Evolutionary conservation across 2,888 invertebrate species (phyloP).

Genomic region (Empis stercorea): DNA sequence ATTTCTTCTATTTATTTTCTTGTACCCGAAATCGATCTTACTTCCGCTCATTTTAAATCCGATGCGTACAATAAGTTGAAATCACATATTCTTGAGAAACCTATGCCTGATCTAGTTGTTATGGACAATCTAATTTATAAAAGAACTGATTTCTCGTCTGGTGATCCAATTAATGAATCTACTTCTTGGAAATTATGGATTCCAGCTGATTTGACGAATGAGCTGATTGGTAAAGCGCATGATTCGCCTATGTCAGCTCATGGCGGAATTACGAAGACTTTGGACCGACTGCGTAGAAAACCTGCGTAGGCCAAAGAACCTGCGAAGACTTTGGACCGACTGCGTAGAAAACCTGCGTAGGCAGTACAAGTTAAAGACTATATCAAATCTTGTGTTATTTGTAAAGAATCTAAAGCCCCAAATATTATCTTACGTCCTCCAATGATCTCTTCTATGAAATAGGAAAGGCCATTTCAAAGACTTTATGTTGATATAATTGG

Average conservation of each 20-base stretch:
- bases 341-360: slow-evolving; percentile 10
- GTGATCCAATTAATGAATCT: not conserved
- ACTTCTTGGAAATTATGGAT: slow-evolving; percentile 9
- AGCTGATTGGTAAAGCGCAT: too few species aligned
- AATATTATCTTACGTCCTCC: slow-evolving; percentile 9
- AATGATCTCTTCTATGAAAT: slow-evolving; percentile 5
- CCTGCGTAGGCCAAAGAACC: slow-evolving; percentile 4
- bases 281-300: slow-evolving; percentile 2
- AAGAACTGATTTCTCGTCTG: not conserved
- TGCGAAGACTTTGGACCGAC: slow-evolving; percentile 4
- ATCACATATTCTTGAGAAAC: not conserved
- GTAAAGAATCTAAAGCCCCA: slow-evolving; percentile 4
- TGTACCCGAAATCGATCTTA: slow-evolving; percentile 1
- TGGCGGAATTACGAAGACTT: too few species aligned
- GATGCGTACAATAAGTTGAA: slow-evolving; percentile 4
- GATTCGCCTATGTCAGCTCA: too few species aligned
- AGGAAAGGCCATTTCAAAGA: slow-evolving; percentile 7
- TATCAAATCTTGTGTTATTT: slow-evolving; percentile 5
- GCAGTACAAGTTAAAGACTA: slow-evolving; percentile 3
- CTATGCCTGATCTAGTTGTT: slow-evolving; percentile 5
- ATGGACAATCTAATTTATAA: slow-evolving; percentile 4
- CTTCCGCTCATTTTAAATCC: slow-evolving; percentile 1
- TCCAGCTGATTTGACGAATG: not conserved
- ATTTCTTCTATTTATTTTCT: not conserved
- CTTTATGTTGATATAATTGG: too few species aligned